Evolutionary conservation across 2,888 invertebrate genomes (phyloP).

Genomic region (Tanytarsus gracilentus): DNA sequence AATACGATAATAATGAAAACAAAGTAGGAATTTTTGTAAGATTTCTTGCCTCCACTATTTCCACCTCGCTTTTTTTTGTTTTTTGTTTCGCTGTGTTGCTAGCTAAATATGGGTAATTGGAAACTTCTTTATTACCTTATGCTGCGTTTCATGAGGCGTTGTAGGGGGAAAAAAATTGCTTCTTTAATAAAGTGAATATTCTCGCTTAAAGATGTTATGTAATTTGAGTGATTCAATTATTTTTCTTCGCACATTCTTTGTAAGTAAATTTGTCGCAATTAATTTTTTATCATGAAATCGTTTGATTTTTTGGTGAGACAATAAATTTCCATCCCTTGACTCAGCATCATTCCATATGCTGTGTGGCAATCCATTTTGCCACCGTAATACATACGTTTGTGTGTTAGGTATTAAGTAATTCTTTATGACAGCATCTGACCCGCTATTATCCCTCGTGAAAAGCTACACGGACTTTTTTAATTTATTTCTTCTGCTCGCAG

Average conservation of each 20-base stretch:
- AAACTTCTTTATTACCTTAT: constrained; percentile 8
- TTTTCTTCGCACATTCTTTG: neutral
- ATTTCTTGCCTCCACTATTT: no score
- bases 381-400: neutral
- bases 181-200: neutral
- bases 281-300: neutral
- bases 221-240: constrained; percentile 26
- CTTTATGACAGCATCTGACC: neutral
- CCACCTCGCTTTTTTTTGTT: no score
- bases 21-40: no score
- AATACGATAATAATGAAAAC: no score
- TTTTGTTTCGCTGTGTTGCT: no score
- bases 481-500: neutral
- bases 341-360: neutral
- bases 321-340: no score
- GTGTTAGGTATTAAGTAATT: neutral
- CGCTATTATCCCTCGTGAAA: neutral
- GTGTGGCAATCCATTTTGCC: neutral
- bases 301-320: no score
- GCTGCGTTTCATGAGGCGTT: neutral
- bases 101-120: constrained; percentile 11
- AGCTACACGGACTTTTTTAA: neutral
- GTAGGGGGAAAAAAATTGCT: neutral
- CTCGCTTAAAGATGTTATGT: constrained; percentile 10
- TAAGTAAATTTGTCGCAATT: no score